These are phyloP conservation scores for Ambastaia sidthimunki DNA, from an alignment of 2,797 vertebrate species.

Conservation along the genomic window DNA sequence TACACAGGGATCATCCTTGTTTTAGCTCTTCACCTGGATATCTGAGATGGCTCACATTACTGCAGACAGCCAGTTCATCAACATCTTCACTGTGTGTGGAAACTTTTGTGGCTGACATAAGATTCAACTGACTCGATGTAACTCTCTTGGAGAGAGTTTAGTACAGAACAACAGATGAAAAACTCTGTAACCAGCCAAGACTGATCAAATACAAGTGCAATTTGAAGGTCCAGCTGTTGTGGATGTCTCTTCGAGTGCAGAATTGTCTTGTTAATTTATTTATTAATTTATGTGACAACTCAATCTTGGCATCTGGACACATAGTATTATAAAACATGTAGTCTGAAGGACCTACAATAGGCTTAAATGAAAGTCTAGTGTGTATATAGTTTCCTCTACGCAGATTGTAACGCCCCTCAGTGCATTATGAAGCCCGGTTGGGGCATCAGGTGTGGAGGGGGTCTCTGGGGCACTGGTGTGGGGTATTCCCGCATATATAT, in stretches of 20 bases:
- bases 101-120: neutral
- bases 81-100: neutral
- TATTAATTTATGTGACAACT: constrained; percentile 47
- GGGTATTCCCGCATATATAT: constrained; percentile 82
- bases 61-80: neutral
- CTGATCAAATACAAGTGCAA: constrained; percentile 50
- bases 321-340: constrained; percentile 60
- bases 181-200: constrained; percentile 33
- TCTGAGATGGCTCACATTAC: neutral
- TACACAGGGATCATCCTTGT: constrained; percentile 71
- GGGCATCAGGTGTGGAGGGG: constrained; percentile 81
- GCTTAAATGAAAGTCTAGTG: constrained; percentile 58
- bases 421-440: constrained; percentile 95
- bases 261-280: constrained; percentile 58
- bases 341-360: constrained; percentile 56
- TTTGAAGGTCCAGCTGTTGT: constrained; percentile 52
- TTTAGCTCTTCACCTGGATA: neutral
- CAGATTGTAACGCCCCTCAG: constrained; percentile 70
- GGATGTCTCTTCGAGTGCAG: constrained; percentile 28
- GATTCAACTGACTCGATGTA: constrained; percentile 6
- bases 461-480: constrained; percentile 87
- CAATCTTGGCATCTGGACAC: constrained; percentile 45
- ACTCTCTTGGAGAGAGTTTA: neutral
- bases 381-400: constrained; percentile 28
- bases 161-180: neutral